A percentile compares a stretch with the other conserved stretches of the same genome.
Evolutionary conservation across 2,797 vertebrate species (phyloP).

Genomic region (Scarus forsteni): DNA sequence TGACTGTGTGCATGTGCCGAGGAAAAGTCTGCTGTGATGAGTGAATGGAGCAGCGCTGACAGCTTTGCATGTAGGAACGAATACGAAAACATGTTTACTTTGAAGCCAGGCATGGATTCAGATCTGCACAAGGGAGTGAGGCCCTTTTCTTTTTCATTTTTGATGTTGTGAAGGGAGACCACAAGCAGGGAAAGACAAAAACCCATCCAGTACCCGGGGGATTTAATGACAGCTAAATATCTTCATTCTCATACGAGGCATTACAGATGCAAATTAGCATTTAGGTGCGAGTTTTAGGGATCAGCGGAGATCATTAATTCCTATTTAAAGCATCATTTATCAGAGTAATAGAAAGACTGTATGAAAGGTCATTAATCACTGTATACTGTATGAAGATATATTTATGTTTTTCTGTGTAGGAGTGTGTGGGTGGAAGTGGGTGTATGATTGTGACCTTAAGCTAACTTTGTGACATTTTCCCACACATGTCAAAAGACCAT

Average conservation of each 20-base stretch:
- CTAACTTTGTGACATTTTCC: conserved; percentile 73
- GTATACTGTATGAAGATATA: conserved; percentile 9
- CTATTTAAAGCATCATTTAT: conserved; percentile 64
- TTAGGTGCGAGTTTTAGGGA: conserved; percentile 39
- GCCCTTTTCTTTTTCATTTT: conserved; percentile 26
- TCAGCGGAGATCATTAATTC: conserved; percentile 45
- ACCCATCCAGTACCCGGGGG: neutral
- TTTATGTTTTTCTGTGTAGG: conserved; percentile 15
- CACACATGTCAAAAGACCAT: conserved; percentile 66
- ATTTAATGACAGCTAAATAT: conserved; percentile 65
- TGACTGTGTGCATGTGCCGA: neutral
- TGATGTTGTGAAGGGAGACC: conserved; percentile 28
- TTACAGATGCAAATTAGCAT: conserved; percentile 64
- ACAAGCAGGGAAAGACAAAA: conserved; percentile 51
- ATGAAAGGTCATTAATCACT: conserved; percentile 55
- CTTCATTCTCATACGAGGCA: conserved; percentile 60
- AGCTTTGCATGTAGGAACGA: conserved; percentile 11
- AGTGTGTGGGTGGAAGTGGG: conserved; percentile 13
- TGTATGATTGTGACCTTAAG: conserved; percentile 48
- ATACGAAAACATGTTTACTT: conserved; percentile 41
- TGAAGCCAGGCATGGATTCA: conserved; percentile 17
- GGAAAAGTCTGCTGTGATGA: conserved; percentile 12
- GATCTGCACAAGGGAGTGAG: conserved; percentile 1
- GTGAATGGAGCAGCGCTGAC: conserved; percentile 20
- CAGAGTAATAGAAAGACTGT: conserved; percentile 38